Evolutionary conservation across 2,888 invertebrate genomes (phyloP), one percentile per base, ranked within the genome.

Genomic region (Orthonevra nobilis): DNA sequence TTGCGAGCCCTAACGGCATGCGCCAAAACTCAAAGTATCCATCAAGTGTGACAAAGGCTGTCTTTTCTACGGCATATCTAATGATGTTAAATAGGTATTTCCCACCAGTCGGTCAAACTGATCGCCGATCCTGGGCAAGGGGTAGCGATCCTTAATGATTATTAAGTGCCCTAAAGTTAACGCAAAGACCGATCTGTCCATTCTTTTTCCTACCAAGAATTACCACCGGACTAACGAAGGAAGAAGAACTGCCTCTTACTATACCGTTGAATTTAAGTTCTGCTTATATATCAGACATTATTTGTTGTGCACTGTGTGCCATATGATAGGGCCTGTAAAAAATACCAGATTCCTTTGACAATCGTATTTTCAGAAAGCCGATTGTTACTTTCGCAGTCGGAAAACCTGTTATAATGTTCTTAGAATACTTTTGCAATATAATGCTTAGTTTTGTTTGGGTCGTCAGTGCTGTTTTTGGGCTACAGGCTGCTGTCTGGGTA

Each of bases 81-180:
- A 64, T 14, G 64, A 72, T 32, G 82, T 84, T 68, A 85, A 86
- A 30, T 83, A 56, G 54, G 28, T 74, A 14, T 82, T 83, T n/a
- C 64, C 82, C 60, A 82, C 73, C 19, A 44, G 30, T 30, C 32
- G 30, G 26, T 42, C 50, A n/a, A 28, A 20, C 15, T 56, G 40
- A 23, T 56, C 56, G 5, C 40, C 52, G 6, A 52, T 64, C 14
- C 64, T 50, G 9, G 38, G 64, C 38, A 61, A 46, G 3, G 61
- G 61, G 15, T 61, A 61, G 10, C 46, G 61, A 36, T 61, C 48
- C 32, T 61, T 52, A 20, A 46, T 7, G 17, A 34, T 48, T 9
- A 28, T 60, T 60, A 7, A 60, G 32, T 9, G 44, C 60, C 19
- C 60, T 42, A 12, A 46, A 61, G 10, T 48, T 48, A 1, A 61